A percentile compares a stretch with the other conserved stretches of the same genome.
phyloP scores from a whole-genome alignment of 1,140 invertebrate species.

The Nasonia longicornis region DNA sequence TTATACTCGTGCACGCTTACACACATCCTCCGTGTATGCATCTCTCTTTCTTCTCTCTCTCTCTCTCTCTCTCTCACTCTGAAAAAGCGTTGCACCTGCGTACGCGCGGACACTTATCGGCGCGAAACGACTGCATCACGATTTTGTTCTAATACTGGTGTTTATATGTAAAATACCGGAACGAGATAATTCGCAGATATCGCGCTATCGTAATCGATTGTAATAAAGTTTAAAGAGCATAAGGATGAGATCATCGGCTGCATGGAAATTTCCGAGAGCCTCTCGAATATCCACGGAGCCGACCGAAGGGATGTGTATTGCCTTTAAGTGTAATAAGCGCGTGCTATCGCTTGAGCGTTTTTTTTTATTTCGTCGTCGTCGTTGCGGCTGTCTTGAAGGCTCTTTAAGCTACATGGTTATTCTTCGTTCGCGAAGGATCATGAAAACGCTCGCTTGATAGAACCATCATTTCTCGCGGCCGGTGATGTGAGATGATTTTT shows the following conservation, averaged over 20 bases:
- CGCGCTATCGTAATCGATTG: slow-evolving; percentile 41
- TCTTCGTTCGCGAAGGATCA: neutral
- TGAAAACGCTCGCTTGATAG: slow-evolving; percentile 31
- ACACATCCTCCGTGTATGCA: no score
- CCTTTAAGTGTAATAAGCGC: slow-evolving; percentile 33
- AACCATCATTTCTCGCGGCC: slow-evolving; percentile 7
- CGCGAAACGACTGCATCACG: slow-evolving; percentile 41
- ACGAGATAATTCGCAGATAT: slow-evolving; percentile 43
- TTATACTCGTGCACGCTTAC: neutral
- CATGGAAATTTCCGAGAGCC: slow-evolving; percentile 42
- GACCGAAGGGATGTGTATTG: slow-evolving; percentile 18
- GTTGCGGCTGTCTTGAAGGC: neutral
- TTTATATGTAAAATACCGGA: slow-evolving; percentile 47
- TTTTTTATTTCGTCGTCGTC: neutral
- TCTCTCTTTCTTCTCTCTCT: no score
- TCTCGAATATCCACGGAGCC: neutral
- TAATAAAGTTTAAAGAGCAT: slow-evolving; percentile 45
- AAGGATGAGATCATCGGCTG: slow-evolving; percentile 41
- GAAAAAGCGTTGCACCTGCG: slow-evolving; percentile 39
- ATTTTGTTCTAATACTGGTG: slow-evolving; percentile 43
- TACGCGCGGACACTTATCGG: slow-evolving; percentile 34
- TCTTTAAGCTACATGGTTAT: slow-evolving; percentile 21
- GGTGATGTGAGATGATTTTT: neutral
- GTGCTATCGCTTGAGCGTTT: neutral
- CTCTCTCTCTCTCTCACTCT: neutral